These are phyloP conservation scores for Rhinogobius similis DNA, from an alignment of 2,113 vertebrate species.

Conservation along the genomic window DNA sequence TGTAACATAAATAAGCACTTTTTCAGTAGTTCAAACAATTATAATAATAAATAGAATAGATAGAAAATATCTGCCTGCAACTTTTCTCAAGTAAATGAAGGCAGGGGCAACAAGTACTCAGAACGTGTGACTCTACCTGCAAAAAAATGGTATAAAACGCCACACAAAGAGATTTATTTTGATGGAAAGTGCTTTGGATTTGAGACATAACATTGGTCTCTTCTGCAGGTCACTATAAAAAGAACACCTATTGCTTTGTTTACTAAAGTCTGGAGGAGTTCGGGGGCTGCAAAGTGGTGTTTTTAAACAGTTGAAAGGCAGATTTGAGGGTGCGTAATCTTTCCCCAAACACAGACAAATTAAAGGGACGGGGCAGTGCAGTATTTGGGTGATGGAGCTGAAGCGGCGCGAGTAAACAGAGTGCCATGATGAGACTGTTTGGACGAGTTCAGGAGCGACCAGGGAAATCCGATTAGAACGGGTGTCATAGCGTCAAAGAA, in stretches of 20 bases:
- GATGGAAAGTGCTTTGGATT: neutral
- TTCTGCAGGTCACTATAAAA: constrained; percentile 14
- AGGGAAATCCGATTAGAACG: neutral
- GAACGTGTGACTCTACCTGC: neutral
- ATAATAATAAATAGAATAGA: too few species aligned
- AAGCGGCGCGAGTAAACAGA: neutral
- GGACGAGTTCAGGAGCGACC: neutral
- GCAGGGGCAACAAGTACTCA: too few species aligned
- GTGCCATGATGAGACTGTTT: neutral
- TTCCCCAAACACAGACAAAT: constrained; percentile 25
- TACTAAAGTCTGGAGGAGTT: constrained; percentile 2
- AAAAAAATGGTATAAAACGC: neutral
- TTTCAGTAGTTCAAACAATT: too few species aligned
- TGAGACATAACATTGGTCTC: neutral
- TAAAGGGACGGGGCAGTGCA: constrained; percentile 17
- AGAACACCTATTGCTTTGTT: constrained; percentile 31
- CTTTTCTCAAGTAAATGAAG: too few species aligned
- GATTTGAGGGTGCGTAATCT: constrained; percentile 38
- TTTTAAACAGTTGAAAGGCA: constrained; percentile 27
- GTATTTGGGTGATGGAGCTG: neutral
- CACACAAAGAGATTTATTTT: neutral
- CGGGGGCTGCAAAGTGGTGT: constrained; percentile 9
- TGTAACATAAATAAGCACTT: too few species aligned
- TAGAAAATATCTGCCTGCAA: too few species aligned
- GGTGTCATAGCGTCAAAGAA: neutral